Conservation (phyloP, 2,797 vertebrate genomes). For the Notamacropus eugenii region DNA sequence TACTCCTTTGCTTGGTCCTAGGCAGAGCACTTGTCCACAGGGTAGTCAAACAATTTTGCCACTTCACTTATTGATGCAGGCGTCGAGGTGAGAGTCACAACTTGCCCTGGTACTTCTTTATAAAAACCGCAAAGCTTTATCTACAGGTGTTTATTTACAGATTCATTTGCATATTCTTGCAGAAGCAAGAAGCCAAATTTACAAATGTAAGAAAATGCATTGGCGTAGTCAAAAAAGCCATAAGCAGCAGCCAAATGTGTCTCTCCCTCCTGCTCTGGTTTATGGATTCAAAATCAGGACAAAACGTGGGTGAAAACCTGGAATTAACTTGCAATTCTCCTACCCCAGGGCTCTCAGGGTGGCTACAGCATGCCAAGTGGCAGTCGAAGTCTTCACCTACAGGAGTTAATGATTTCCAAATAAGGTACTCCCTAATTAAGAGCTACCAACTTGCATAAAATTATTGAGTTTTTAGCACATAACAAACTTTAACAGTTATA, state of each 20-base stretch:
- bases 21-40: not conserved
- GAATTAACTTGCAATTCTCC: not conserved
- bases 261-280: not conserved
- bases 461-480: not conserved
- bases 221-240: not conserved
- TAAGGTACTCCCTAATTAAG: not conserved
- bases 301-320: not conserved
- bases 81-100: not conserved
- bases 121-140: not conserved
- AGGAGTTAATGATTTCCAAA: not conserved
- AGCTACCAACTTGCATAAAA: not conserved
- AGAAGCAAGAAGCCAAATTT: constrained; percentile 14
- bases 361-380: not conserved
- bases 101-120: constrained; percentile 2
- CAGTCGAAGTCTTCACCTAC: not conserved
- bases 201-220: constrained; percentile 15
- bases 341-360: not conserved
- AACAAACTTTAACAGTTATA: not conserved
- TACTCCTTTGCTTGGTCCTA: not conserved
- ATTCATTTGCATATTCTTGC: not conserved
- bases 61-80: constrained; percentile 25
- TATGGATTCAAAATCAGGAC: not conserved
- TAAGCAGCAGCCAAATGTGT: not conserved
- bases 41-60: not conserved
- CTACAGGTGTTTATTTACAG: constrained; percentile 31